phyloP scores from a whole-genome alignment of 2,888 invertebrate genomes.

The Cryptophagus acutangulus region DNA sequence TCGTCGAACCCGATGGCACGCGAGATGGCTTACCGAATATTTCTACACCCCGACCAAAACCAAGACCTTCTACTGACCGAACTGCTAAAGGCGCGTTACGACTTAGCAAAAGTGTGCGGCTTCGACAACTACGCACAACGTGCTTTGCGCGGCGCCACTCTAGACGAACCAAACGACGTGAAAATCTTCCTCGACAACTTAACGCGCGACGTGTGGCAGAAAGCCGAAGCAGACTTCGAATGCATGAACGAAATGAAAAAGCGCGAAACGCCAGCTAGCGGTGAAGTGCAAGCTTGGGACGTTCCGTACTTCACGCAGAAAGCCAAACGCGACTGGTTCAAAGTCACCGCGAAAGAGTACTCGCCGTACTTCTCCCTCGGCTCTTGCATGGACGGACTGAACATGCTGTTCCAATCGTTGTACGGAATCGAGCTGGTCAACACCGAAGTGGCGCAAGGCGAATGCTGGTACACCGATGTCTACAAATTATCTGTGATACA shows the following conservation, averaged over 20 bases:
- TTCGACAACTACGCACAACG: constrained; percentile 86
- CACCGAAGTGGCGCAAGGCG: constrained; percentile 68
- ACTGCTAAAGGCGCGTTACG: constrained; percentile 68
- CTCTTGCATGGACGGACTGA: constrained; percentile 95
- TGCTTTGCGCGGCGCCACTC: constrained; percentile 82
- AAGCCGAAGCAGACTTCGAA: constrained; percentile 71
- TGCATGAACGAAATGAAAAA: constrained; percentile 73
- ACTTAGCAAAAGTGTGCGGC: constrained; percentile 82
- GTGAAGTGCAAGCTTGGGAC: constrained; percentile 70
- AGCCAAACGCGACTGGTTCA: constrained; percentile 65
- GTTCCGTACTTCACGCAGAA: constrained; percentile 77
- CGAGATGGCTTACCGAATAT: constrained; percentile 85
- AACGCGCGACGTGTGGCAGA: constrained; percentile 62
- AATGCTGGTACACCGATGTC: constrained; percentile 68
- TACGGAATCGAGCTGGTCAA: constrained; percentile 76
- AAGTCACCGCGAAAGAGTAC: constrained; percentile 67
- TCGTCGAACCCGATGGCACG: constrained; percentile 71
- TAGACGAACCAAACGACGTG: constrained; percentile 76
- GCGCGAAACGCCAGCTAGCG: constrained; percentile 30
- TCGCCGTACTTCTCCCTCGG: constrained; percentile 88
- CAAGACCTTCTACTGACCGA: constrained; percentile 73
- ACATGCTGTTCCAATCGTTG: constrained; percentile 74
- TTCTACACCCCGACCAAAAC: constrained; percentile 68
- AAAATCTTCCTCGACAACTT: constrained; percentile 73
- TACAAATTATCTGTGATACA: constrained; percentile 90